These are phyloP conservation scores for Gadopsis marmoratus DNA, from an alignment of 2,797 vertebrate species.

Conservation along the genomic window DNA sequence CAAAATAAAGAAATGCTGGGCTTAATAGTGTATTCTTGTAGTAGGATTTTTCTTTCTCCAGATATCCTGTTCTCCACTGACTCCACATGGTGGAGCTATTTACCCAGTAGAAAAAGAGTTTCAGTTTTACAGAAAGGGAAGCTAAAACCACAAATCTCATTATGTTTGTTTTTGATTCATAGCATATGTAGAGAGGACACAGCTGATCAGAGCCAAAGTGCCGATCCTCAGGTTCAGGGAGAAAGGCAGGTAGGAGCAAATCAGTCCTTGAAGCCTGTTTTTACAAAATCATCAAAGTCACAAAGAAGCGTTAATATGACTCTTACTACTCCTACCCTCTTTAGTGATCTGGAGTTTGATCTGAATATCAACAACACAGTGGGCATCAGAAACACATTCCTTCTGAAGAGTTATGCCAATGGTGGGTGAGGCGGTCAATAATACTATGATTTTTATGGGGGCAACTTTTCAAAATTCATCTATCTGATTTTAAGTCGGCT, in stretches of 20 bases:
- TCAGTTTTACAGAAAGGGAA: slow-evolving; percentile 26
- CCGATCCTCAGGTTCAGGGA: slow-evolving; percentile 98
- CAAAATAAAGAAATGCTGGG: background rate
- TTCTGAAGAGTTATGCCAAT: slow-evolving; percentile 93
- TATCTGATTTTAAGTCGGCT: background rate
- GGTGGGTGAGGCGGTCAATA: slow-evolving; percentile 84
- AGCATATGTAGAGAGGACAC: slow-evolving; percentile 91
- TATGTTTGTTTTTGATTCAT: slow-evolving; percentile 48
- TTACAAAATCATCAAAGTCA: background rate
- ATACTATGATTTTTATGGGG: background rate
- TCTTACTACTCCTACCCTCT: slow-evolving; percentile 16
- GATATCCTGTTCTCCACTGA: background rate
- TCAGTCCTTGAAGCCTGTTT: slow-evolving; percentile 3
- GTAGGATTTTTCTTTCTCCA: background rate
- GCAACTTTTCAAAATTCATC: background rate
- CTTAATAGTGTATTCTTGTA: background rate
- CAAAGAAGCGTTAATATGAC: background rate
- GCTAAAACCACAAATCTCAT: slow-evolving; percentile 18
- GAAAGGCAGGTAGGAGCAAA: slow-evolving; percentile 90
- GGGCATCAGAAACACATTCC: slow-evolving; percentile 98
- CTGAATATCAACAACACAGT: slow-evolving; percentile 98
- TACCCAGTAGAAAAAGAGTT: slow-evolving; percentile 6
- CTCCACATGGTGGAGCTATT: slow-evolving; percentile 71
- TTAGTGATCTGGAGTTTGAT: slow-evolving; percentile 95
- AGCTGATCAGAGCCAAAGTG: slow-evolving; percentile 96